A percentile compares a stretch with the other conserved stretches of the same genome.
Conservation (phyloP, 2,797 vertebrate species). For the Danio kyathit region DNA sequence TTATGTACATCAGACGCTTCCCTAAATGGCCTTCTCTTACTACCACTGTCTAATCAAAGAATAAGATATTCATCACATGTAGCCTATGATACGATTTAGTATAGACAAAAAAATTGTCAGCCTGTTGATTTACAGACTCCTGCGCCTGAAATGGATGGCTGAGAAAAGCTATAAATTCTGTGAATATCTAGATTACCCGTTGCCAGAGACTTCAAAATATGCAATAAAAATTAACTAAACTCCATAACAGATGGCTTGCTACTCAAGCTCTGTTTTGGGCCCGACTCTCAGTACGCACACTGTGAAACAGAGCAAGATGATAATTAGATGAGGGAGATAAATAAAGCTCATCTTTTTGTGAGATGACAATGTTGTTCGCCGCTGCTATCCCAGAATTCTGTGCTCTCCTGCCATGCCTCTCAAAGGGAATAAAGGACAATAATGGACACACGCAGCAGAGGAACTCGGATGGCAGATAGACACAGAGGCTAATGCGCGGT, state of each 20-base stretch:
- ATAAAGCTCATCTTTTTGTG: constrained; percentile 57
- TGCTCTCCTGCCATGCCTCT: constrained; percentile 42
- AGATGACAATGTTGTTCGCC: constrained; percentile 54
- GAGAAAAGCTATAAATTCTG: constrained; percentile 1
- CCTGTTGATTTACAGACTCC: neutral
- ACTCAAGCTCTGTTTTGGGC: constrained; percentile 56
- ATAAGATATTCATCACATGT: neutral
- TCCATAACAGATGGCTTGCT: constrained; percentile 52
- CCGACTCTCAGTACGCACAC: constrained; percentile 15
- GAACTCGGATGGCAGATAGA: constrained; percentile 36
- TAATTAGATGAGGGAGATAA: constrained; percentile 62
- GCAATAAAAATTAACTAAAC: constrained; percentile 3
- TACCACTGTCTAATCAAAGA: neutral
- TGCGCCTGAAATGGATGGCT: neutral
- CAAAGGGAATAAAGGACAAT: constrained; percentile 43
- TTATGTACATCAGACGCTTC: neutral
- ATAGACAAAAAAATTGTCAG: neutral
- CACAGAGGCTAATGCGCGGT: constrained; percentile 34
- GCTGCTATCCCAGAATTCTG: constrained; percentile 39
- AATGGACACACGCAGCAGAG: constrained; percentile 45
- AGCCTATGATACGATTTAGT: neutral
- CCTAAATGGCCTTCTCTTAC: neutral
- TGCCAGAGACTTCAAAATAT: neutral
- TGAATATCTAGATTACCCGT: constrained; percentile 4
- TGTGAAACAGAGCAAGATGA: constrained; percentile 43